These are phyloP conservation scores for Serilophus lunatus DNA, from an alignment of 2,113 vertebrate species.

Conservation along the genomic window DNA sequence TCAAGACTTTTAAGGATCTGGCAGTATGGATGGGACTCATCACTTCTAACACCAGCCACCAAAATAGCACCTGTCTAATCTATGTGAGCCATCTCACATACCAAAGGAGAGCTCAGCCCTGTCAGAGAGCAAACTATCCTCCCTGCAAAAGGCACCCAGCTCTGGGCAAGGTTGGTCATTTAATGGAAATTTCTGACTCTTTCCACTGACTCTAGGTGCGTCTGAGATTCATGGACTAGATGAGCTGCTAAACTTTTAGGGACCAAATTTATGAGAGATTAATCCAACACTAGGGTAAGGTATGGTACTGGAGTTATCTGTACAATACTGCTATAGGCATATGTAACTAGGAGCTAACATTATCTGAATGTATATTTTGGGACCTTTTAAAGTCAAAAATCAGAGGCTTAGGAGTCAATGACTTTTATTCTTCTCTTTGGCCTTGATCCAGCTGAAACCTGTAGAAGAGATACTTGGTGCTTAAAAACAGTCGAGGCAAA, in stretches of 20 bases:
- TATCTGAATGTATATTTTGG: not conserved
- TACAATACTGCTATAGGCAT: not conserved
- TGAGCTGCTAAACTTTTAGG: not conserved
- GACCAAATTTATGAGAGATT: not conserved
- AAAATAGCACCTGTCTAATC: not conserved
- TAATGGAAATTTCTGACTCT: not conserved
- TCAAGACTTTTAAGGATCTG: not conserved
- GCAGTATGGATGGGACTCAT: not conserved
- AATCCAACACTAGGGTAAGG: not conserved
- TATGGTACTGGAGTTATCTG: not conserved
- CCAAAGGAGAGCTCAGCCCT: not conserved
- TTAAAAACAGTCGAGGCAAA: not conserved
- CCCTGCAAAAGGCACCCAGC: not conserved
- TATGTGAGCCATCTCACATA: not conserved
- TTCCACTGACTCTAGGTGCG: not conserved
- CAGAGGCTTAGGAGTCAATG: not conserved
- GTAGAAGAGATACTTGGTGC: not conserved
- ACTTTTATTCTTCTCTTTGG: not conserved
- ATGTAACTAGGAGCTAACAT: not conserved
- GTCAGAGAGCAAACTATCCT: not conserved
- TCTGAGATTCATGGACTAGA: not conserved
- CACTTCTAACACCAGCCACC: not conserved
- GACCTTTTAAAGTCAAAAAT: not conserved
- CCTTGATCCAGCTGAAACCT: not conserved
- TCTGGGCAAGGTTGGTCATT: accelerated